Percentiles rank a stretch among this genome's conserved stretches.
These are phyloP conservation scores for Lasius platythorax DNA, from an alignment of 2,888 invertebrate genomes.

Conservation along the genomic window DNA sequence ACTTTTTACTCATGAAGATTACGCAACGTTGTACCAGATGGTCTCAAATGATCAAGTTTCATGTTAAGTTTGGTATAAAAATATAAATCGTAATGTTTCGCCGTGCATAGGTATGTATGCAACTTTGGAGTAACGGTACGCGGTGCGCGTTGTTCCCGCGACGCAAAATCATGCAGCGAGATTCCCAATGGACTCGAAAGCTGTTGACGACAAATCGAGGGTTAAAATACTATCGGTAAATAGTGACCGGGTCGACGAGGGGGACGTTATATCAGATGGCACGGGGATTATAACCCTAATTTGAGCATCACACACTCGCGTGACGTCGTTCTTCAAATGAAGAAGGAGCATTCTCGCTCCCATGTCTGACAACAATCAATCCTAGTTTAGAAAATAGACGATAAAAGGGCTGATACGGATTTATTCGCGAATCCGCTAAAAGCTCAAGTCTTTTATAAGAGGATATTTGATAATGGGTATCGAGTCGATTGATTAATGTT, in stretches of 20 bases:
- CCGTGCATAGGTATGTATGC: slow-evolving; percentile 1
- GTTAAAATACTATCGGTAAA: slow-evolving; percentile 86
- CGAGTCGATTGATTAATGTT: not conserved
- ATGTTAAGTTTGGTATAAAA: slow-evolving; percentile 6
- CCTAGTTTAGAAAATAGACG: slow-evolving; percentile 37
- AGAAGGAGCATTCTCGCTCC: slow-evolving; percentile 61
- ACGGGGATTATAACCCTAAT: slow-evolving; percentile 86
- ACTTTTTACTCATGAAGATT: not conserved
- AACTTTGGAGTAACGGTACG: slow-evolving; percentile 61
- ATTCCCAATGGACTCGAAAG: slow-evolving; percentile 84
- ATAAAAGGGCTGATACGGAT: slow-evolving; percentile 29
- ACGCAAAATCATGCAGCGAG: slow-evolving; percentile 66
- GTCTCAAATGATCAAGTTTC: slow-evolving; percentile 1
- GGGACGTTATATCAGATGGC: slow-evolving; percentile 81
- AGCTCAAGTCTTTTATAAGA: slow-evolving; percentile 4
- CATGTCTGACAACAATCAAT: slow-evolving; percentile 58
- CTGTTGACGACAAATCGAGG: slow-evolving; percentile 86
- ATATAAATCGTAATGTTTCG: not conserved
- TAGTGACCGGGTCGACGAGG: slow-evolving; percentile 75
- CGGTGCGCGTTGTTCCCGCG: slow-evolving; percentile 71
- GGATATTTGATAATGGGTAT: slow-evolving; percentile 6
- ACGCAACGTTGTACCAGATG: not conserved
- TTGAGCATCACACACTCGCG: slow-evolving; percentile 77
- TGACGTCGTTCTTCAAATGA: slow-evolving; percentile 74
- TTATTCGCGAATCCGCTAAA: slow-evolving; percentile 21